Conservation (phyloP, 2,888 invertebrate species). For the Caenorhabditis uteleia region DNA sequence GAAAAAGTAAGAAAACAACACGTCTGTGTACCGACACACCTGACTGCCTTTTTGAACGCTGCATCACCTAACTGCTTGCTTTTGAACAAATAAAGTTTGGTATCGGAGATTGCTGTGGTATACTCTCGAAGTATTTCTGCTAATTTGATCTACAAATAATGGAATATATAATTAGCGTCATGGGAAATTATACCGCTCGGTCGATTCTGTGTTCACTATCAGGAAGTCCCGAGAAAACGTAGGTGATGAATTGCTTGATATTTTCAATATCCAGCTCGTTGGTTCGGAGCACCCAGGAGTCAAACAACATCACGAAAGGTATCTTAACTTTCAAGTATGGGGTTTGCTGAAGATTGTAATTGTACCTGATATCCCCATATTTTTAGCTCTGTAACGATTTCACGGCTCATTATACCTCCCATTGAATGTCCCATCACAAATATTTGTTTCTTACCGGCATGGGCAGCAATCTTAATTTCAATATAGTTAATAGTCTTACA, state of each 20-base stretch:
- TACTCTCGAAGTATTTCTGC: constrained; percentile 49
- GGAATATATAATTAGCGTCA: neutral
- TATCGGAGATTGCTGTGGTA: constrained; percentile 34
- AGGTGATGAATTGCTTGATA: constrained; percentile 41
- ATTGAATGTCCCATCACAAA: constrained; percentile 63
- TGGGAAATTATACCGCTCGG: constrained; percentile 21
- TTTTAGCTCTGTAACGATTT: constrained; percentile 48
- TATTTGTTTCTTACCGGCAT: constrained; percentile 39
- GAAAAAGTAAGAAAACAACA: too few relatives aligned
- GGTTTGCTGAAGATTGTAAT: constrained; percentile 1
- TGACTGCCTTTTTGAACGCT: constrained; percentile 53
- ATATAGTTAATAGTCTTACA: neutral
- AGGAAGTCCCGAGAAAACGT: constrained; percentile 48
- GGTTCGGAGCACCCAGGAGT: constrained; percentile 57
- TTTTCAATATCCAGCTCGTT: constrained; percentile 45
- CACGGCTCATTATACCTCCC: constrained; percentile 61
- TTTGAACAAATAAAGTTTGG: constrained; percentile 57
- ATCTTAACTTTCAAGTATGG: constrained; percentile 24
- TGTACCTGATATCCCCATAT: constrained; percentile 43
- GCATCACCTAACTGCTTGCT: constrained; percentile 58
- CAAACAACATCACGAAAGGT: constrained; percentile 56
- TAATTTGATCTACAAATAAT: constrained; percentile 34
- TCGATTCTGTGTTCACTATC: constrained; percentile 40
- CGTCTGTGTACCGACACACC: constrained; percentile 42
- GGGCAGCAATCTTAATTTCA: constrained; percentile 48